Evolutionary conservation across 2,797 vertebrate genomes (phyloP), one percentile per base, ranked within the genome.

Genomic region (Acrossocheilus wenchowensis): DNA sequence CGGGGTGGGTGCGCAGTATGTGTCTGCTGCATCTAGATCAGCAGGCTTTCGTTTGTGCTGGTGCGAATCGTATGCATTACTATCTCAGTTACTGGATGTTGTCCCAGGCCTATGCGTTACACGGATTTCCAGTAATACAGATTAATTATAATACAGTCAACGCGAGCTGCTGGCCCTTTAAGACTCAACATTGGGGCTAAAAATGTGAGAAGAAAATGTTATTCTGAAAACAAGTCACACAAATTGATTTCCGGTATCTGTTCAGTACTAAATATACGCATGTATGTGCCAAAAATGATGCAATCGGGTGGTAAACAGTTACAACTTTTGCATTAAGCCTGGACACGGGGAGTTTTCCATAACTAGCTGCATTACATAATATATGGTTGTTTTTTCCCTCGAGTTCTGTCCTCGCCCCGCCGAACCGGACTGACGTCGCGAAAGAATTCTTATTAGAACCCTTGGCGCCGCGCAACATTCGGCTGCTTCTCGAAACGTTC

Each of bases 361-460:
- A 78, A 87, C 86, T 82, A 69, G 69, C 83, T 19, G 48, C 10
- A 77, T 89, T 89, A 71, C 88, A 87, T 89, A 86, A 89, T 81
- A 81, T 62, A 84, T 85, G 41, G n/a, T 69, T 81, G 77, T 36
- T 73, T 43, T 43, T 43, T 43, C 6, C 43, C 6, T 48, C 17
- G 9, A 78, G 66, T 83, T 83, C 6, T 43, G 66, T 26, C 21
- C 68, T 79, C 78, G 80, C 62, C 69, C 66, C 14, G 57, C 11
- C 43, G 69, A 45, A 60, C 71, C 57, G 23, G 17, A 26, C 12
- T 48, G 71, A 36, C 71, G 82, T 75, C 43, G 41, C 41, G 17
- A 34, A 30, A 21, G 10, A 34, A 6, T 17, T 26, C 26, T 19
- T 9, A 8, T 30, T 43, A 43, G 14, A 45, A 30, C 57, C 17